Conservation (phyloP, 2,113 vertebrate genomes). For the Rhynchomys soricoides region DNA sequence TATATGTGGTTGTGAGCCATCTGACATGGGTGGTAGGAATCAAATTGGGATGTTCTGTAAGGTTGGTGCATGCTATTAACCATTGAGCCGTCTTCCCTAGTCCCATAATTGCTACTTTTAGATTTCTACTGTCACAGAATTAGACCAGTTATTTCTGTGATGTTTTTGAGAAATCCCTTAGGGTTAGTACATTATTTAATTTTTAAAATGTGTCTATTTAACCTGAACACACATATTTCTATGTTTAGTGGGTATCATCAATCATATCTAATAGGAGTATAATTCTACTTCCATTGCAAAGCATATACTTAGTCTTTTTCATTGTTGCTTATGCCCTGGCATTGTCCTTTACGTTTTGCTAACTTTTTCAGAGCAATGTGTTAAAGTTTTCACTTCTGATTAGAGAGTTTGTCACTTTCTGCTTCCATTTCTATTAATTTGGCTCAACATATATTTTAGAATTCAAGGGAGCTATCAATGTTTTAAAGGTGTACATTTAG, state of each 20-base stretch:
- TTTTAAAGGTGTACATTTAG: neutral
- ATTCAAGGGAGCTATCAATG: neutral
- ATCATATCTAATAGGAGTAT: neutral
- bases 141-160: neutral
- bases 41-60: neutral
- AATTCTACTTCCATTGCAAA: neutral
- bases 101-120: constrained; percentile 31
- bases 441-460: neutral
- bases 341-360: neutral
- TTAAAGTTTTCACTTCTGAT: neutral
- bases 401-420: neutral
- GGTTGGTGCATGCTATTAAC: neutral
- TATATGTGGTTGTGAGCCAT: neutral
- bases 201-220: neutral
- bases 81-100: too few species aligned
- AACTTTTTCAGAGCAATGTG: neutral
- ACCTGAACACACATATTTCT: neutral
- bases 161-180: neutral
- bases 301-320: neutral
- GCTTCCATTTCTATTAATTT: neutral
- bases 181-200: neutral
- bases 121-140: neutral
- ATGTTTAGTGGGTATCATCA: neutral
- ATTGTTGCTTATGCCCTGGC: neutral
- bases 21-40: neutral